These are phyloP conservation scores for Grantiella picta DNA, from an alignment of 2,113 vertebrate genomes.

Conservation along the genomic window DNA sequence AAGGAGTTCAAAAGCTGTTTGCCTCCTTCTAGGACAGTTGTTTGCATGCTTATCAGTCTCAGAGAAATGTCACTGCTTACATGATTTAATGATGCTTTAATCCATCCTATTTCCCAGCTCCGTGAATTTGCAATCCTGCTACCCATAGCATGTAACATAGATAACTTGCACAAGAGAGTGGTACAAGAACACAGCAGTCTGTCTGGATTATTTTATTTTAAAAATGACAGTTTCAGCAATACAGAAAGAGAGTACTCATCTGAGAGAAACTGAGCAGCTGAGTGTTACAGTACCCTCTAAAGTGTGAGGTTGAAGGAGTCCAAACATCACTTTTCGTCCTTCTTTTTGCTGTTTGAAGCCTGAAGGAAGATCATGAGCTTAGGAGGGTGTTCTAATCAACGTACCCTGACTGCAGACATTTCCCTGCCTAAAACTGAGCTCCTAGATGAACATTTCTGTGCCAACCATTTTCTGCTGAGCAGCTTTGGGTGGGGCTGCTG, in stretches of 20 bases:
- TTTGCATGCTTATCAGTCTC: neutral
- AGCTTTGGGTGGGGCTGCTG: neutral
- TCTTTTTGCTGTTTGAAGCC: neutral
- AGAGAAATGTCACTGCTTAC: neutral
- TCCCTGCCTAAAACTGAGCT: neutral
- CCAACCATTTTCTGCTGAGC: neutral
- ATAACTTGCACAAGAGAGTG: neutral
- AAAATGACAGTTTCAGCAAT: neutral
- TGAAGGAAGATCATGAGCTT: neutral
- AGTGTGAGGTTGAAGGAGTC: neutral
- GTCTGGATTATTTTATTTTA: neutral
- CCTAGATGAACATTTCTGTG: neutral
- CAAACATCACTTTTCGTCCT: neutral
- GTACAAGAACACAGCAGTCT: neutral
- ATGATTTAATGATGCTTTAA: neutral
- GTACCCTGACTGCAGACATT: neutral
- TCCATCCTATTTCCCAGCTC: neutral
- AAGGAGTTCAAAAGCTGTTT: neutral
- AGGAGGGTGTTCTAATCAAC: neutral
- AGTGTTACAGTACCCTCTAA: neutral
- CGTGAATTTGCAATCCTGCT: neutral
- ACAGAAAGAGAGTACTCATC: neutral
- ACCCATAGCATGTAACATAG: neutral
- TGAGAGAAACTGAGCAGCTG: neutral
- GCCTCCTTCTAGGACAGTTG: neutral